Evolutionary conservation across 2,113 vertebrate species (phyloP).

Genomic region (Rissa tridactyla): DNA sequence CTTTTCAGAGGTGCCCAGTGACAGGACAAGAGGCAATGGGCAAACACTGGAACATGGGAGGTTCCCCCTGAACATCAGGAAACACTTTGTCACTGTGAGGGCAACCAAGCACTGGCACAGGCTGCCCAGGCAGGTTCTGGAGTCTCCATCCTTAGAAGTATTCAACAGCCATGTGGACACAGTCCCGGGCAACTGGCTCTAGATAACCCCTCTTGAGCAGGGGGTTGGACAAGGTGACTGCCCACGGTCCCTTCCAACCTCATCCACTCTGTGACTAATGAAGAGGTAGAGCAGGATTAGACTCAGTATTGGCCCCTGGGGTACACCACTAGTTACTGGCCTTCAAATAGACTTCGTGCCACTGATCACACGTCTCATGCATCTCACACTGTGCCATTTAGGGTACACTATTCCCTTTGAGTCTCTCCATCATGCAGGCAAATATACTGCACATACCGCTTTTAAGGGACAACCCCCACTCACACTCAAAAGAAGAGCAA

Average conservation of each 20-base stretch:
- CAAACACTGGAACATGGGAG: not conserved
- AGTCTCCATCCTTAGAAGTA: not conserved
- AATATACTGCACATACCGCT: fast-evolving
- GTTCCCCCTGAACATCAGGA: not conserved
- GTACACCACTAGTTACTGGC: not conserved
- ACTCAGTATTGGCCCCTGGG: too few species aligned
- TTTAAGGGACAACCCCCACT: not conserved
- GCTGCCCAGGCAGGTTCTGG: not conserved
- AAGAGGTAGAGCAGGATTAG: not conserved
- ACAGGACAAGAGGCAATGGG: not conserved
- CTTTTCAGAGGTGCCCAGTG: not conserved
- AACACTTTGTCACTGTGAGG: not conserved
- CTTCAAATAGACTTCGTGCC: not conserved
- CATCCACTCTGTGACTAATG: not conserved
- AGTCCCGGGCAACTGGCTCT: too few species aligned
- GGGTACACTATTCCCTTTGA: too few species aligned
- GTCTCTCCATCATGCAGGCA: not conserved
- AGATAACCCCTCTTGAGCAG: too few species aligned
- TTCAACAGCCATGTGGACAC: too few species aligned
- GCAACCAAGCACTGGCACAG: not conserved
- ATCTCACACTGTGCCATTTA: fast-evolving
- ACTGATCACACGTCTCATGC: fast-evolving
- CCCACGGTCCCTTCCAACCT: not conserved
- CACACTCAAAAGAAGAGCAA: not conserved
- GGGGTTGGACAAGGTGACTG: not conserved